Evolutionary conservation across 2,888 invertebrate genomes (phyloP).

Genomic region (Plagodis dolabraria): DNA sequence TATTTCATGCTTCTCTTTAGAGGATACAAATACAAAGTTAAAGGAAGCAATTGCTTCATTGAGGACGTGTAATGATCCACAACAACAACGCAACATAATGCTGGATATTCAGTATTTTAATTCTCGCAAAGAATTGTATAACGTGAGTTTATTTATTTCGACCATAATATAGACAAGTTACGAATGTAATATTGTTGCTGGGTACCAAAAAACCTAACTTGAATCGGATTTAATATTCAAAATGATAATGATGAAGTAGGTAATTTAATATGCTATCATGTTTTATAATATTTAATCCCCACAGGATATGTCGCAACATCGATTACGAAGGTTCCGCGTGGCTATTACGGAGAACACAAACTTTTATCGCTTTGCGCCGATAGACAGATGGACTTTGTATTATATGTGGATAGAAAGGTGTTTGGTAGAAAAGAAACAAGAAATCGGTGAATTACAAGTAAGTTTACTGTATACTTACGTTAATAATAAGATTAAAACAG

Average conservation of each 20-base stretch:
- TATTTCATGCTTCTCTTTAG: constrained; percentile 47
- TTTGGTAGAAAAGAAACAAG: constrained; percentile 37
- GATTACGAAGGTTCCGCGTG: constrained; percentile 24
- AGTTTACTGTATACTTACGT: background rate
- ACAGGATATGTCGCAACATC: constrained; percentile 51
- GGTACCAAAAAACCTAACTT: too few species aligned
- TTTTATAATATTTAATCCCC: constrained; percentile 1
- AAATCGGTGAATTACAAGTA: constrained; percentile 56
- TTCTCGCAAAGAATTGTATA: constrained; percentile 49
- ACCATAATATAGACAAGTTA: too few species aligned
- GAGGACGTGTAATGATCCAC: constrained; percentile 8
- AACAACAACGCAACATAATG: constrained; percentile 20
- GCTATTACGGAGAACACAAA: constrained; percentile 37
- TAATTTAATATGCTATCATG: too few species aligned
- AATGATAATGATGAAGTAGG: too few species aligned
- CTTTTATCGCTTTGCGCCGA: constrained; percentile 37
- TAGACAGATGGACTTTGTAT: constrained; percentile 65
- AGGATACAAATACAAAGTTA: constrained; percentile 40
- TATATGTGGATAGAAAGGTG: constrained; percentile 56
- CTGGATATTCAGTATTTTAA: constrained; percentile 40
- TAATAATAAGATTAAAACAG: too few species aligned
- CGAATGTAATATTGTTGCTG: too few species aligned
- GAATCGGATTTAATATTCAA: too few species aligned
- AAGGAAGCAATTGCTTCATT: constrained; percentile 37
- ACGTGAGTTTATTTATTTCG: constrained; percentile 45